Base-by-base conservation (phyloP, 2,888 invertebrate genomes). In the Luffia ferchaultella region DNA sequence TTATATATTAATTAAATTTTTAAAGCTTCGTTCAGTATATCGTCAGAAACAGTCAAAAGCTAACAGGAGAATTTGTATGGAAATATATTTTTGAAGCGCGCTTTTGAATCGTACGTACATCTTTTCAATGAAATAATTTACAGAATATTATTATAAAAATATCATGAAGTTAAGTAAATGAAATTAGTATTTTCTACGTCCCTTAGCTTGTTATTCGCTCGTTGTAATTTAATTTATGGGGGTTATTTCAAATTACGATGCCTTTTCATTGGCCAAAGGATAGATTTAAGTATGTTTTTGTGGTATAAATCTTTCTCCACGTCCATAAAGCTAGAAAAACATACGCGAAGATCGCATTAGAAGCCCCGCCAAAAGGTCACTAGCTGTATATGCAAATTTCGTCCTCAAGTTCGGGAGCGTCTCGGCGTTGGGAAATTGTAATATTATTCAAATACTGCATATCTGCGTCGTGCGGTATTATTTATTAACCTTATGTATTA, bases 371-470 rank as follows among this genome's bases (percentile, higher is more conserved):
- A 59, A 61, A 41, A 45, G 46, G 58, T 60, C 58, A 59, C 57
- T 58, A 54, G 57, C 56, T 56, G 58, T 53, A 54, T 52, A 70
- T 72, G 72, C 71, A 60, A 68, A 72, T 72, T 71, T 50, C 57
- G 53, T 53, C 55, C 58, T 58, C 60, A 54, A 56, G 58, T 60
- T 58, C 58, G 60, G 56, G 60, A 60, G 20, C 50, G 59, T 57
- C 62, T 62, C 62, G 60, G 58, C 65, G 66, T 64, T 66, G 65
- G 60, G 61, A 68, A 70, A 71, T 69, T 62, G 68, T 64, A 65
- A 66, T 70, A 70, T 72, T 72, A 71, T 73, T 71, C 65, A 70
- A 68, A 70, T 68, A 63, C 58, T 62, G 63, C 65, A 62, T 68
- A 68, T 67, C 64, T 64, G 65, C 60, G 63, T 9, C 20, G 42